Base-by-base conservation (phyloP, 1,140 invertebrate genomes). In the Calliphora vicina region DNA sequence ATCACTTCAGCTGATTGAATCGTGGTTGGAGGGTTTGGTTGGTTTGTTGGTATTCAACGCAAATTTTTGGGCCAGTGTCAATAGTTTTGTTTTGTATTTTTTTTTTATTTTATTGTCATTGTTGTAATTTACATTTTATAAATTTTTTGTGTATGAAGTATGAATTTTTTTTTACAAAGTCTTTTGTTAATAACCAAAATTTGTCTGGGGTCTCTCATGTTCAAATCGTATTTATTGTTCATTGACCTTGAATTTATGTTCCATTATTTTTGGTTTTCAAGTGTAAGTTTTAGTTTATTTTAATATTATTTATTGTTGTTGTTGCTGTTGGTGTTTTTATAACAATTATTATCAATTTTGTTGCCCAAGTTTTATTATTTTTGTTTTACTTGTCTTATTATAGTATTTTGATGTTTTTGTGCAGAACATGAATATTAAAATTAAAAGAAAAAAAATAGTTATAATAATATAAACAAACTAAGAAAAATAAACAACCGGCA, bases 31-130 rank as follows among this genome's bases (percentile, higher is more conserved):
- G 50, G 50, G 4, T 57, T 57, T 57, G n/a, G 15, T 57, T 57
- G 17, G 50, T n/a, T 57, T 10, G n/a, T 67, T 67, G 23, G 23
- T 67, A 67, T 67, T 67, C 61, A 67, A 67, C 61, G 61, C 61
- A 23, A 67, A 25, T 67, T 67, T 57, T 67, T 67, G 61, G 61
- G 61, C 61, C 61, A 67, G 61, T 67, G 61, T 67, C 61, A 67
- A 20, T 67, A 20, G n/a, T 23, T 67, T 67, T 67, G 6, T 23
- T 67, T 67, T 67, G 20, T 67, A 10, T 20, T 67, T 67, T 20
- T 23, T 23, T 8, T 67, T 67, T 20, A 23, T 67, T 13, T 67
- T 67, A 23, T 67, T 67, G n/a, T 29, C 29, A n/a, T 57, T 57
- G 12, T 57, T 57, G 61, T 23, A 23, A 67, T 23, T 67, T 67